These are phyloP conservation scores for Styela clava DNA, from an alignment of 23 tunicate species.

Conservation along the genomic window DNA sequence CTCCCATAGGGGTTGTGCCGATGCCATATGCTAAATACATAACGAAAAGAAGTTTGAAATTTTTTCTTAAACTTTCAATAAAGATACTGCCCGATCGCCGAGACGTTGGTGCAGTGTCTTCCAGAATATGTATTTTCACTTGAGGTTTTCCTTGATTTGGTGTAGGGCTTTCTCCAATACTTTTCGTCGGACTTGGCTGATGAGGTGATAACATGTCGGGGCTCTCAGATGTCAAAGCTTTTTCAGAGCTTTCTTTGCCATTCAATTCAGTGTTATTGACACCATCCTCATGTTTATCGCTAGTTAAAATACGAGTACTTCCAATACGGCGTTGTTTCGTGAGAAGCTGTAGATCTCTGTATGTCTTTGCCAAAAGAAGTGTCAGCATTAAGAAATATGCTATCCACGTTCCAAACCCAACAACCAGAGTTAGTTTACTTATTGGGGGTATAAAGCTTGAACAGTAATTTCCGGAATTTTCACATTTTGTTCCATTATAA, in stretches of 20 bases:
- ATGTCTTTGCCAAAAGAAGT: neutral
- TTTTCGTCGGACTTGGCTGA: neutral
- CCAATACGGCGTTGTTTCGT: neutral
- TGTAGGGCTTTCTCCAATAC: neutral
- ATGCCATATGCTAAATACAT: neutral
- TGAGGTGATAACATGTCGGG: neutral
- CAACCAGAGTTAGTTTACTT: neutral
- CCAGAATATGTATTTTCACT: neutral
- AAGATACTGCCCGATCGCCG: slow-evolving; percentile 17
- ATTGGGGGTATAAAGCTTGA: slow-evolving; percentile 6
- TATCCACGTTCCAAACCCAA: neutral
- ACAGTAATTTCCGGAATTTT: neutral
- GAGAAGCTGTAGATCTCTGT: neutral
- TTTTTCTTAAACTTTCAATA: neutral
- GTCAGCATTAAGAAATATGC: neutral
- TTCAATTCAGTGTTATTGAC: neutral
- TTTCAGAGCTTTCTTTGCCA: neutral
- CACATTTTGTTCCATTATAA: neutral
- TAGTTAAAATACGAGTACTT: slow-evolving; percentile 6
- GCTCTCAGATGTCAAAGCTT: neutral
- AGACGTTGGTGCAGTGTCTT: neutral
- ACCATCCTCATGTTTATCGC: neutral
- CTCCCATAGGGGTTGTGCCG: neutral
- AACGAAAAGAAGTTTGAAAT: neutral
- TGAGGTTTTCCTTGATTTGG: neutral